Percentiles rank a stretch among this genome's conserved stretches.
Evolutionary conservation across 2,888 invertebrate species (phyloP).

Genomic region (Gymnocheta viridis): DNA sequence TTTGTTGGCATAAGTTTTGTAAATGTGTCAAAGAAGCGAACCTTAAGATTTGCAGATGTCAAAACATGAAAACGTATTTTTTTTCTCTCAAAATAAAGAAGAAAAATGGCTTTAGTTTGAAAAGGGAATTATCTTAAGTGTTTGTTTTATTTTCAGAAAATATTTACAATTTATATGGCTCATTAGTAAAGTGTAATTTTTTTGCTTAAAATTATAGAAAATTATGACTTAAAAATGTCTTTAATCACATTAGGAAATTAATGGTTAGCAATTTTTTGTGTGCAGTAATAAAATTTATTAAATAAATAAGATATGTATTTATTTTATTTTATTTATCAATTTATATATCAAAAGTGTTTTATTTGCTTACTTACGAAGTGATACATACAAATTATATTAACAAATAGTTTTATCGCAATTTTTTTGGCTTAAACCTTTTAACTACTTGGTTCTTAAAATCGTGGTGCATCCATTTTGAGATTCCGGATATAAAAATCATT

Average conservation of each 20-base stretch:
- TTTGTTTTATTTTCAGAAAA: background rate
- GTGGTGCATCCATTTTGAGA: too few relatives aligned
- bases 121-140: background rate
- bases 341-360: too few relatives aligned
- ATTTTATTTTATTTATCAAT: too few relatives aligned
- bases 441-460: too few relatives aligned
- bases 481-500: too few relatives aligned
- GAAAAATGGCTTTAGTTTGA: background rate
- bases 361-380: too few relatives aligned
- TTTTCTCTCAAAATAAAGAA: background rate
- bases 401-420: too few relatives aligned
- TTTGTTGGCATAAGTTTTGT: background rate
- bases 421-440: too few relatives aligned
- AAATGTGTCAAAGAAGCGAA: background rate
- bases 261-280: background rate
- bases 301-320: too few relatives aligned
- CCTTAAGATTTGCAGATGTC: constrained; percentile 14
- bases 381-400: too few relatives aligned
- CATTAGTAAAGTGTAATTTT: constrained; percentile 4
- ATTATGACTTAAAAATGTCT: background rate
- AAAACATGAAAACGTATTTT: background rate
- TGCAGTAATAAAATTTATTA: background rate
- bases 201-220: background rate
- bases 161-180: background rate
- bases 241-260: background rate